Evolutionary conservation across 2,888 invertebrate genomes (phyloP), one percentile per base, ranked within the genome.

Genomic region (Apamea anceps): DNA sequence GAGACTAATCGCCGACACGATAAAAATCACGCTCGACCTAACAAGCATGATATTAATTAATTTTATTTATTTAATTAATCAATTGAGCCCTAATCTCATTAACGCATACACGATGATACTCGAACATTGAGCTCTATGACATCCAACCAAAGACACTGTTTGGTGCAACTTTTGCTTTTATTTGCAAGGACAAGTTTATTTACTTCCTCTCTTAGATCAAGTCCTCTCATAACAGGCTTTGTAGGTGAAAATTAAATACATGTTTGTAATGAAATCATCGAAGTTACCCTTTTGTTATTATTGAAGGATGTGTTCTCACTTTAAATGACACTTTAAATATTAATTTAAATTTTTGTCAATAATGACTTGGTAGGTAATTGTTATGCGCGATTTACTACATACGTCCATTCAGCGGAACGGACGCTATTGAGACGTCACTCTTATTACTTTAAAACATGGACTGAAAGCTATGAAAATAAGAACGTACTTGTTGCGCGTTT

Each of bases 401-500:
- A 92, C 90, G 92, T 92, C 91, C 92, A 91, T 93, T 91, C 90
- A 93, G 92, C 94, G 94, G 91, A 95, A 94, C 95, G 91, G 91
- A 96, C 92, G 82, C 88, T 94, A 93, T 94, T 94, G 91, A 94
- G 90, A 93, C 93, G 94, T 93, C 91, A 92, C 89, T 91, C 89
- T 89, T 82, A 85, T 87, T 63, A 86, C 85, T 90, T 89, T 88
- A 87, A 88, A 89, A 90, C 85, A 91, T 88, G 89, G 85, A 91
- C 87, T 84, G 87, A 92, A 91, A 91, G 88, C 85, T 91, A 90
- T 87, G 78, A 88, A 91, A 92, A 88, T 86, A 87, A 74, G 79
- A 75, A 95, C 96, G 87, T 96, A 96, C 96, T 94, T 95, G 95
- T 94, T 85, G 92, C 92, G 81, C 91, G 92, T 90, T 94, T 95